Evolutionary conservation across 2,888 invertebrate genomes (phyloP), one percentile per base, ranked within the genome.

Genomic region (Clepsis dumicolana): DNA sequence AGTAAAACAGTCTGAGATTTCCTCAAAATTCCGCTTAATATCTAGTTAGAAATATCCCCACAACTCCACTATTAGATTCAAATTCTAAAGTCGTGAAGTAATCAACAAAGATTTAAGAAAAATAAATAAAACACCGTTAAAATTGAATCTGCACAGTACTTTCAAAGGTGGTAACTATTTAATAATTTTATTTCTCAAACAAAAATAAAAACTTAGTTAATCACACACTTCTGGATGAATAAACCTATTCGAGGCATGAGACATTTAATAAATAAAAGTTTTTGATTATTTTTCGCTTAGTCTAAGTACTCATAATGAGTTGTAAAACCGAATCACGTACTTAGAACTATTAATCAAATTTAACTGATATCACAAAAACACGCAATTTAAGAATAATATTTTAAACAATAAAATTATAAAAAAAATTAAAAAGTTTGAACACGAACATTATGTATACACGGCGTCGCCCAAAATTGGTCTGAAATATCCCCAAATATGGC

Each of bases 121-220:
- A n/a, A n/a, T n/a, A n/a, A n/a, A n/a, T n/a, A n/a, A n/a, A n/a
- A n/a, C n/a, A n/a, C n/a, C n/a, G n/a, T n/a, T n/a, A n/a, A n/a
- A n/a, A n/a, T n/a, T n/a, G n/a, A n/a, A n/a, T n/a, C n/a, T n/a
- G n/a, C n/a, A n/a, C n/a, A n/a, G n/a, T n/a, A n/a, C n/a, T n/a
- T n/a, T n/a, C n/a, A n/a, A n/a, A n/a, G n/a, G n/a, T n/a, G n/a
- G n/a, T n/a, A n/a, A n/a, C n/a, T n/a, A n/a, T n/a, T n/a, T n/a
- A n/a, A n/a, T n/a, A 61, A 53, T 32, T 66, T 66, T 66, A 61
- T 61, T 66, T 10, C 41, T n/a, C 35, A 14, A 44, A 44, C 44
- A 18, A 44, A 38, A 41, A 52, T 27, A 16, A 29, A 60, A 65
- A 44, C 41, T 2, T 57, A 60, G 25, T n/a, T n/a, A n/a, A n/a